Percentiles rank a stretch among this genome's conserved stretches.
These are phyloP conservation scores for Falcunculus frontatus DNA, from an alignment of 2,113 vertebrate genomes.

Conservation along the genomic window DNA sequence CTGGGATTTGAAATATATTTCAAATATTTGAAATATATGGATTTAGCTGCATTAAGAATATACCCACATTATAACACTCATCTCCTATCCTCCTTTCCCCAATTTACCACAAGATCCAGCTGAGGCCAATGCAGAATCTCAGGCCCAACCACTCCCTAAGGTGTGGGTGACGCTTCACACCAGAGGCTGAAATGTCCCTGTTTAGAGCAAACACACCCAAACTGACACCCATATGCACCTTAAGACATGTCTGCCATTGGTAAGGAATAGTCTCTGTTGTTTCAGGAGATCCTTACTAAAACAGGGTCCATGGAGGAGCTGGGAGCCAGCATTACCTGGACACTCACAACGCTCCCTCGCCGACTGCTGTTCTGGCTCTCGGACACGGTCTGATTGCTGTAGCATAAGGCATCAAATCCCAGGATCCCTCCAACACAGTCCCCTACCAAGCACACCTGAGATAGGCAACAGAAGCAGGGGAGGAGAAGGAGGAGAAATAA, in stretches of 20 bases:
- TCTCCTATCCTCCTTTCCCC: neutral
- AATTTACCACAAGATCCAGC: neutral
- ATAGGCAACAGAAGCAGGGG: neutral
- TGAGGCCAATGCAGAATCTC: neutral
- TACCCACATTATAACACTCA: neutral
- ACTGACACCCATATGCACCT: neutral
- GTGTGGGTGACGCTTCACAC: neutral
- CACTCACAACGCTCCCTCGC: constrained; percentile 84
- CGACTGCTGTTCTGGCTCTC: constrained; percentile 95
- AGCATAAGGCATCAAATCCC: constrained; percentile 93
- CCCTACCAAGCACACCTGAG: constrained; percentile 93
- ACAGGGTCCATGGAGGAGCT: neutral
- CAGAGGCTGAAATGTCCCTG: neutral
- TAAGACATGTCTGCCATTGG: neutral
- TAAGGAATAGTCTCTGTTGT: neutral
- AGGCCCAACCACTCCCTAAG: neutral
- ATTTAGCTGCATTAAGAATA: neutral
- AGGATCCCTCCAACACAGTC: constrained; percentile 97
- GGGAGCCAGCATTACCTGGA: constrained; percentile 80
- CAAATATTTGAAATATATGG: neutral
- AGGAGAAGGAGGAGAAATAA: neutral
- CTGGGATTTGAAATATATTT: constrained; percentile 66
- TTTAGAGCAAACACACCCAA: neutral
- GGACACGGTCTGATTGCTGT: constrained; percentile 81
- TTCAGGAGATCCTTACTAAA: neutral